phyloP scores from a whole-genome alignment of 2,113 vertebrate genomes.

The Thryonomys swinderianus region DNA sequence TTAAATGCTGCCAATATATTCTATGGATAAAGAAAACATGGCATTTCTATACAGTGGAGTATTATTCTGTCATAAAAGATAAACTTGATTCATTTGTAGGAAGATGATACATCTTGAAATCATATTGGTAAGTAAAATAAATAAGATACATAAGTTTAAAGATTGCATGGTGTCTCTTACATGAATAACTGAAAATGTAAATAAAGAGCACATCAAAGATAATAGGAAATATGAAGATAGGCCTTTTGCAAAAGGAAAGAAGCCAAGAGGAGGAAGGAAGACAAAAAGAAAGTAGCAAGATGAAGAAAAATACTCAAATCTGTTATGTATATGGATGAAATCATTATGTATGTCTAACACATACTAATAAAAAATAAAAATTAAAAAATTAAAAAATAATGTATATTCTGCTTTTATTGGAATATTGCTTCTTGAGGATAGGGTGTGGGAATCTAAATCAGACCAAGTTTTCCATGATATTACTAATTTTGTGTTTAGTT shows the following conservation, averaged over 20 bases:
- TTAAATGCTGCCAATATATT: neutral
- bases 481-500: slow-evolving; percentile 6
- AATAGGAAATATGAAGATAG: neutral
- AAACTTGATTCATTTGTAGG: neutral
- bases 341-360: neutral
- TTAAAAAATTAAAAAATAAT: neutral
- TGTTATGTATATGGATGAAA: neutral
- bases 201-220: neutral
- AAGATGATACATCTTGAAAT: neutral
- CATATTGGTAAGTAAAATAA: neutral
- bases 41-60: neutral
- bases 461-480: neutral
- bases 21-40: too few species aligned
- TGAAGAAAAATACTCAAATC: neutral
- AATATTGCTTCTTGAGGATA: neutral
- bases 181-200: neutral
- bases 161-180: neutral
- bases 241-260: neutral
- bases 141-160: neutral
- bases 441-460: neutral
- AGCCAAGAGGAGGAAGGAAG: neutral
- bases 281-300: neutral
- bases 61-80: neutral
- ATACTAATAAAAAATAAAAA: neutral
- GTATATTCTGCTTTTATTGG: neutral